A percentile compares a stretch with the other conserved stretches of the same genome.
Conservation (phyloP, 2,113 vertebrate species). For the Hylia prasina region DNA sequence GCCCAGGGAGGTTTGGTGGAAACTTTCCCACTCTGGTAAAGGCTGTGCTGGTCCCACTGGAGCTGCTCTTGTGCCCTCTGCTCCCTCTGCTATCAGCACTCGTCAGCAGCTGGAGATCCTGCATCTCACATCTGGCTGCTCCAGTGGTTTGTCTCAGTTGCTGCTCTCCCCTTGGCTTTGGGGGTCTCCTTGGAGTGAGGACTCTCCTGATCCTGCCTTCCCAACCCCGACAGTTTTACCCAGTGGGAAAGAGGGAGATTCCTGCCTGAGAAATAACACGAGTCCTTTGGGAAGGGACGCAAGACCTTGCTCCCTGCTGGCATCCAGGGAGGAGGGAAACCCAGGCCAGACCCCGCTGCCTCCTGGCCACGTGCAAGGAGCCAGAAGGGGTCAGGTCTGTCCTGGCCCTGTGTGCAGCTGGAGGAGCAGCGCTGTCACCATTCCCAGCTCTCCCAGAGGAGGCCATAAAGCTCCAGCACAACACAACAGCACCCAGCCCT, state of each 20-base stretch:
- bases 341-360: background rate
- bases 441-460: background rate
- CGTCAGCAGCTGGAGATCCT: background rate
- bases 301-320: background rate
- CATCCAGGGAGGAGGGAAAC: background rate
- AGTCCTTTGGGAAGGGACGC: background rate
- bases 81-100: background rate
- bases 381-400: background rate
- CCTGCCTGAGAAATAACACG: background rate
- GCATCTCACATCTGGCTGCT: background rate
- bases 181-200: accelerated
- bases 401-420: background rate
- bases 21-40: background rate
- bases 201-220: background rate
- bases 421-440: background rate
- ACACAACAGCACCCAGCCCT: background rate
- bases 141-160: background rate
- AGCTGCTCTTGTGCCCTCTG: background rate
- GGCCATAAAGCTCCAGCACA: background rate
- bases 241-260: background rate
- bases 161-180: background rate
- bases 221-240: background rate
- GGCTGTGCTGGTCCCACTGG: background rate
- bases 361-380: background rate
- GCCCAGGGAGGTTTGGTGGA: background rate